Percentiles rank a stretch among this genome's conserved stretches.
phyloP scores from a whole-genome alignment of 2,113 vertebrate species.

The Indicator maculatus region DNA sequence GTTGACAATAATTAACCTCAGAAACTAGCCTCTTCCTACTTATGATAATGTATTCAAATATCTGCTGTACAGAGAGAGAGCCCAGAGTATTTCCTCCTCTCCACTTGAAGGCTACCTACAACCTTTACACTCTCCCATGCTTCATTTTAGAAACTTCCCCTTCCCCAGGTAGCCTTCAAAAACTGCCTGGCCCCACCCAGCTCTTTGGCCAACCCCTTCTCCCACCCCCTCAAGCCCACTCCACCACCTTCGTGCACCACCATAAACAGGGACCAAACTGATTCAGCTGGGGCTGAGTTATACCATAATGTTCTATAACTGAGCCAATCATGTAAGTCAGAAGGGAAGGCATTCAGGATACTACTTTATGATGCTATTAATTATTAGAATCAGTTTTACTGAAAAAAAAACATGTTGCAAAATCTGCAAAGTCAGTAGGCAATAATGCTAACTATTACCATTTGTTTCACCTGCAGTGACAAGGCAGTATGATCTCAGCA shows the following conservation, averaged over 20 bases:
- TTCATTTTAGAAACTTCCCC: neutral
- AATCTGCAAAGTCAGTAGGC: neutral
- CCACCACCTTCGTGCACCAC: neutral
- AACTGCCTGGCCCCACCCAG: neutral
- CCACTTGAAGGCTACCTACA: neutral
- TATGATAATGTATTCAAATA: fast-evolving
- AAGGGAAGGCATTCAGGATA: neutral
- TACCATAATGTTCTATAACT: neutral
- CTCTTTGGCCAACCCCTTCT: no score
- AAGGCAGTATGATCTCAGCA: slow-evolving; percentile 6
- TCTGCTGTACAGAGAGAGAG: neutral
- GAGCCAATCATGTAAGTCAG: neutral
- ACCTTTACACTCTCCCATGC: neutral
- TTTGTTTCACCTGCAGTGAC: neutral
- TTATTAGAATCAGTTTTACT: neutral
- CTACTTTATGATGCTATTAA: neutral
- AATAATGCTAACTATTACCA: neutral
- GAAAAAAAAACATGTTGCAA: neutral
- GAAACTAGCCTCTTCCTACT: neutral
- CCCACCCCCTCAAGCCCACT: neutral
- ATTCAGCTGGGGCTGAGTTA: neutral
- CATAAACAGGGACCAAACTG: neutral
- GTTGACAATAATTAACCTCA: neutral
- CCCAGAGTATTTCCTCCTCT: neutral
- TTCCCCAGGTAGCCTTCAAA: neutral